Conservation (phyloP, 2,113 vertebrate species). For the Tichodroma muraria region DNA sequence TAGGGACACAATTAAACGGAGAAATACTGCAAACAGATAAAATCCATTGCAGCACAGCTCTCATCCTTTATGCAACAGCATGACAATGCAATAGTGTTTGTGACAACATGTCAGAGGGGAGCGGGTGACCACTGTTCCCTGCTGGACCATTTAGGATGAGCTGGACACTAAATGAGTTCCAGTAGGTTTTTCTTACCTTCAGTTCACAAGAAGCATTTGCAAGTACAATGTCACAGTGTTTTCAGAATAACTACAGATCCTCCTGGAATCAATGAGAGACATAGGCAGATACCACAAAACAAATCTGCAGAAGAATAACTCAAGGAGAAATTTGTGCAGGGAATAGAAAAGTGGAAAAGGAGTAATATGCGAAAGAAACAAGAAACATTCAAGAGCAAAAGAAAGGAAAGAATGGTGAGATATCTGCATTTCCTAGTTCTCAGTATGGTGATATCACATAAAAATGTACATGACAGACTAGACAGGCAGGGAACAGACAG, state of each 20-base stretch:
- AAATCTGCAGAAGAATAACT: neutral
- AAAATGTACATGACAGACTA: neutral
- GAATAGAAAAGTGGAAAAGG: neutral
- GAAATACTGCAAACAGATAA: slow-evolving; percentile 37
- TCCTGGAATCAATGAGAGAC: neutral
- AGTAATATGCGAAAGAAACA: neutral
- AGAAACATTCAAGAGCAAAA: neutral
- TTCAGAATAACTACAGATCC: neutral
- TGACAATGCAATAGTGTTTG: neutral
- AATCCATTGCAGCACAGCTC: neutral
- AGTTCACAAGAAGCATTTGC: neutral
- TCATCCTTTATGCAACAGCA: neutral
- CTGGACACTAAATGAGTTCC: neutral
- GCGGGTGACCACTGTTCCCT: neutral
- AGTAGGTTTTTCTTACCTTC: neutral
- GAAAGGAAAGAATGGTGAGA: neutral
- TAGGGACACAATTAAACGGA: slow-evolving; percentile 38
- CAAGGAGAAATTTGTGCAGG: neutral
- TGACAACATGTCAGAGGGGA: neutral
- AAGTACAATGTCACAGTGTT: neutral
- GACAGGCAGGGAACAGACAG: neutral
- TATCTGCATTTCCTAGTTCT: neutral
- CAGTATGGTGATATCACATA: neutral
- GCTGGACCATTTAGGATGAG: neutral
- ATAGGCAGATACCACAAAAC: neutral